A percentile compares a stretch with the other conserved stretches of the same genome.
Conservation (phyloP, 2,113 vertebrate genomes). For the Trogon melanurus region DNA sequence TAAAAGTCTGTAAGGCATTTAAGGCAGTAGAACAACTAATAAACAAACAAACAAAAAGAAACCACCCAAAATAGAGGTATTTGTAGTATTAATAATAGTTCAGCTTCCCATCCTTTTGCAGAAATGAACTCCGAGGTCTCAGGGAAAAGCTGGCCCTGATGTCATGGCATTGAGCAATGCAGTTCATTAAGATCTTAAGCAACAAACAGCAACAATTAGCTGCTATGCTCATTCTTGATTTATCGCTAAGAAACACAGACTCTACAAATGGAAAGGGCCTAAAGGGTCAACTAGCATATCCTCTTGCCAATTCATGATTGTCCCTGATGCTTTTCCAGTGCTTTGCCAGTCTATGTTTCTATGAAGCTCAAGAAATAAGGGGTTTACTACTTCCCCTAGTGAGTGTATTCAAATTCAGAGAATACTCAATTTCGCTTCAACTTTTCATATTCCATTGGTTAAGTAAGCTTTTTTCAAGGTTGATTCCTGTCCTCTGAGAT, state of each 20-base stretch:
- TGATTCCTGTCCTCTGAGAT: background rate
- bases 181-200: slow-evolving; percentile 59
- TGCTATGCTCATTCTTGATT: slow-evolving; percentile 52
- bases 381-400: background rate
- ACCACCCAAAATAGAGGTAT: background rate
- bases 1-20: background rate
- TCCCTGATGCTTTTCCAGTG: background rate
- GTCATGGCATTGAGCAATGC: slow-evolving; percentile 56
- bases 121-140: slow-evolving; percentile 4
- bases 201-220: slow-evolving; percentile 61
- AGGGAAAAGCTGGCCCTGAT: slow-evolving; percentile 19
- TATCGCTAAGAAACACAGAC: background rate
- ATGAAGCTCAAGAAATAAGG: background rate
- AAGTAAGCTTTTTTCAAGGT: background rate
- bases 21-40: background rate
- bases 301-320: slow-evolving; percentile 5
- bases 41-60: background rate
- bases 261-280: slow-evolving; percentile 19
- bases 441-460: background rate
- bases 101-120: slow-evolving; percentile 2
- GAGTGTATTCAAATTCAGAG: background rate
- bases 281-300: slow-evolving; percentile 23
- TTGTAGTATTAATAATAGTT: slow-evolving; percentile 20
- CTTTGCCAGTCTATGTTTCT: background rate
- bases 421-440: background rate